Evolutionary conservation across 2,797 vertebrate species (phyloP).

Genomic region (Tadarida brasiliensis): DNA sequence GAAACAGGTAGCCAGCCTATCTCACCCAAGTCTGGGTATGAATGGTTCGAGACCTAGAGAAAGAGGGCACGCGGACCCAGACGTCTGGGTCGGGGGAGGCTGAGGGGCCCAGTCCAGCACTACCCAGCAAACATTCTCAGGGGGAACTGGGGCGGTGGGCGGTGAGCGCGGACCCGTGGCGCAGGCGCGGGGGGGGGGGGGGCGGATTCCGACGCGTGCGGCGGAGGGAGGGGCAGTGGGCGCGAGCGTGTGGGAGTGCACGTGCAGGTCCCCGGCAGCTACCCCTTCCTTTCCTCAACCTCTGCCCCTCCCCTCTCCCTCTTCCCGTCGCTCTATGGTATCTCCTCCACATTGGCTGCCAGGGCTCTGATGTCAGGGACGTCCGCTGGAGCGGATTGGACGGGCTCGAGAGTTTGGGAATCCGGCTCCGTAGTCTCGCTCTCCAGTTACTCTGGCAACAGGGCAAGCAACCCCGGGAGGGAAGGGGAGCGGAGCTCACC

Average conservation of each 20-base stretch:
- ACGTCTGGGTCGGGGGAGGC: background rate
- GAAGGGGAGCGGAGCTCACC: rapidly evolving
- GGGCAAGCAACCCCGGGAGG: conserved; percentile 71
- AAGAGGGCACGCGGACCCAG: background rate
- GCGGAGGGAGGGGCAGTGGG: background rate
- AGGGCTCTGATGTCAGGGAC: conserved; percentile 61
- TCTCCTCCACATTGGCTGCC: conserved; percentile 75
- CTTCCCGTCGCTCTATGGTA: background rate
- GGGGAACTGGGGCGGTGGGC: rapidly evolving
- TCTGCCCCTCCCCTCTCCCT: background rate
- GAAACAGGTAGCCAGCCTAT: conserved; percentile 58
- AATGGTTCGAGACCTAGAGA: background rate
- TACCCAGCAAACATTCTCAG: conserved; percentile 16
- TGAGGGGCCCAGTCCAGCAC: background rate
- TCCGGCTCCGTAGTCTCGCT: conserved; percentile 38
- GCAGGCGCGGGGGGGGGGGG: conserved; percentile 63
- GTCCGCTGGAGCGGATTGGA: conserved; percentile 78
- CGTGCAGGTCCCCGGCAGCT: conserved; percentile 76
- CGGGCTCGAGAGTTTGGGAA: conserved; percentile 63
- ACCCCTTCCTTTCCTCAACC: background rate
- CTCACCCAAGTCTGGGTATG: background rate
- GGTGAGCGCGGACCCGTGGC: background rate
- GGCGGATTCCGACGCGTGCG: conserved; percentile 13
- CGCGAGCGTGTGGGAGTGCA: conserved; percentile 82
- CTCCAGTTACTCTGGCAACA: conserved; percentile 84